Base-by-base conservation (phyloP, 2,888 invertebrate genomes). In the Pseudococcus longispinus region DNA sequence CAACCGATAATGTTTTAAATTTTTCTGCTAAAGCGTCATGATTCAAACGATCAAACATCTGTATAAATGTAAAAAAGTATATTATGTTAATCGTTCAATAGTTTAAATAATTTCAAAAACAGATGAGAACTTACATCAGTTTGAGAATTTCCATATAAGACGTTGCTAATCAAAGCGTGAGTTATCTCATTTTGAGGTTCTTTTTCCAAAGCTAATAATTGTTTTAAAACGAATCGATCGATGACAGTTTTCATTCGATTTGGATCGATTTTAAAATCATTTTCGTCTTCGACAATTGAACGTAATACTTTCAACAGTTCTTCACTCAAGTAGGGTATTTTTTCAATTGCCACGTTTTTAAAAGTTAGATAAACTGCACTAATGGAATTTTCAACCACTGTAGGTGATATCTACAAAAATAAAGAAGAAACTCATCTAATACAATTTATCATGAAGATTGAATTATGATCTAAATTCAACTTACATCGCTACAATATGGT, bases 111-210 rank as follows among this genome's bases (percentile, higher is more conserved):
- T 74, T 70, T 26, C 15, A 1, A 26, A 2, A 13, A 46, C 15
- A 26, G 15, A 29, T n/a, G n/a, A 32, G 9, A 29, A 37, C 93
- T 93, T 90, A 96, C 96, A 90, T 96, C 95, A 89, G 93, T 91
- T 89, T 94, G 93, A 77, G 92, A 93, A 86, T 94, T 93, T 18
- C 96, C 96, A 91, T 96, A 97, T 42, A 98, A 91, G 90, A 95
- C 94, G 90, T 97, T 96, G 0, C 95, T 95, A 88, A 97, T 96
- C 85, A 95, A 92, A 89, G 94, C 93, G 90, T 94, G 94, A 0
- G 96, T 95, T 84, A 97, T 91, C 0, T 94, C 92, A 88, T 95
- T 94, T 90, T 96, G 95, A 0, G 97, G 96, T 88, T 92, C 93
- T 18, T 93, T 93, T 91, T 96, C 97, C 83, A 97, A 92, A 90